Percentiles rank a stretch among this genome's conserved stretches.
Conservation (phyloP, 2,113 vertebrate species). For the Psettodes erumei region DNA sequence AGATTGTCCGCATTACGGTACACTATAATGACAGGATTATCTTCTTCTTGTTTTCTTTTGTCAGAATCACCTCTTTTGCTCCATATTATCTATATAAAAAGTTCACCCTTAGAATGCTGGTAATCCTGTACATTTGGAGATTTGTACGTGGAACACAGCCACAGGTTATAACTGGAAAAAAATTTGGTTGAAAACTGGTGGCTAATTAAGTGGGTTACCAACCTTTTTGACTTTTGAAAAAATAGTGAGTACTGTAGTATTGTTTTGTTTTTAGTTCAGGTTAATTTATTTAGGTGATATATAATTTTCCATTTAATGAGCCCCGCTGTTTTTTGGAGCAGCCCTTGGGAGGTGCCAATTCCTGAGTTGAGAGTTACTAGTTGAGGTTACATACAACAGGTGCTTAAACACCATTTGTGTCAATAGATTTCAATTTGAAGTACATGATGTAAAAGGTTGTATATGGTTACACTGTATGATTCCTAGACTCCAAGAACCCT, state of each 20-base stretch:
- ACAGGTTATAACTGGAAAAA: too few relatives aligned
- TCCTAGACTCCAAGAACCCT: not conserved
- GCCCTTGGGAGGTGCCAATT: not conserved
- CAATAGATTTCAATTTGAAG: not conserved
- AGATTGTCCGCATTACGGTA: slow-evolving; percentile 68
- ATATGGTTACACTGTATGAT: not conserved
- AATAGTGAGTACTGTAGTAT: not conserved
- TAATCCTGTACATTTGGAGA: not conserved
- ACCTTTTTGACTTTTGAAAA: too few relatives aligned
- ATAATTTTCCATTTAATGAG: not conserved
- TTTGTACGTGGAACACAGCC: not conserved
- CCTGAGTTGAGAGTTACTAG: not conserved
- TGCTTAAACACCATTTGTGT: not conserved
- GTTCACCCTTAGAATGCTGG: not conserved
- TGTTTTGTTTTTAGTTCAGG: not conserved
- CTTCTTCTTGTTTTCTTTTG: slow-evolving; percentile 36
- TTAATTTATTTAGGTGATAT: not conserved
- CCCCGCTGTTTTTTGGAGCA: not conserved
- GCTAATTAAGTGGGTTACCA: too few relatives aligned
- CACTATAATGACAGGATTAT: slow-evolving; percentile 51
- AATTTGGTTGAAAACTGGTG: too few relatives aligned
- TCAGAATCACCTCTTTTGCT: slow-evolving; percentile 1
- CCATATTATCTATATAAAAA: not conserved
- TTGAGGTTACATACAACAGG: not conserved
- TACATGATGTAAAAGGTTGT: too few relatives aligned